These are phyloP conservation scores for Marisa cornuarietis DNA, from an alignment of 1,140 invertebrate genomes.

Conservation along the genomic window DNA sequence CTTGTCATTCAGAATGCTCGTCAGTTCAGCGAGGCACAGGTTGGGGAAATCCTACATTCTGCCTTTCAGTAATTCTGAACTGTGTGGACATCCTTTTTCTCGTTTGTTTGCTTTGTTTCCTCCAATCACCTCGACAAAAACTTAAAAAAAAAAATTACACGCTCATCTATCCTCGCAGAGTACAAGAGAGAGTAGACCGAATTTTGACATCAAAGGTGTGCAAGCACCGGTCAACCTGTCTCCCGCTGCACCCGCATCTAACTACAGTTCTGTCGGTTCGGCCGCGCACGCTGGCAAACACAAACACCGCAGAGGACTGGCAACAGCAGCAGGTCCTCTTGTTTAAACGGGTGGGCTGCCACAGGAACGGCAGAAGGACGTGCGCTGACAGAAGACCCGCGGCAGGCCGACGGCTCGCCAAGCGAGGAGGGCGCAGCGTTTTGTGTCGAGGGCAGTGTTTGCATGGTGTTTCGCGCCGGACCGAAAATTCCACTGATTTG, in stretches of 20 bases:
- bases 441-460: constrained; percentile 17
- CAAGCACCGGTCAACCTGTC: not conserved
- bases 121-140: too few relatives aligned
- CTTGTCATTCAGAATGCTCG: not conserved
- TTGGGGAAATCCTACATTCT: too few relatives aligned
- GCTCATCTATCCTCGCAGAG: too few relatives aligned
- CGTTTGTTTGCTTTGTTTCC: too few relatives aligned
- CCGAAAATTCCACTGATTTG: constrained; percentile 25
- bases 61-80: too few relatives aligned
- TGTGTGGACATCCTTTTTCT: too few relatives aligned
- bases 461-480: constrained; percentile 17
- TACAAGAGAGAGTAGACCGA: too few relatives aligned
- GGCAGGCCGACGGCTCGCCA: not conserved
- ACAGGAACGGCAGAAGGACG: not conserved
- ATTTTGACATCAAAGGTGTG: not conserved
- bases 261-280: too few relatives aligned
- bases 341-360: constrained; percentile 21
- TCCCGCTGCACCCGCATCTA: not conserved
- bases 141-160: too few relatives aligned
- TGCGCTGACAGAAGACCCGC: not conserved
- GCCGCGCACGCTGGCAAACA: constrained; percentile 9
- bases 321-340: not conserved
- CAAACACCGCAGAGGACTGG: not conserved
- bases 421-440: not conserved
- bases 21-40: not conserved